Percentiles rank a stretch among this genome's conserved stretches.
Conservation (phyloP, 2,888 invertebrate genomes). For the Caenorhabditis sulstoni region DNA sequence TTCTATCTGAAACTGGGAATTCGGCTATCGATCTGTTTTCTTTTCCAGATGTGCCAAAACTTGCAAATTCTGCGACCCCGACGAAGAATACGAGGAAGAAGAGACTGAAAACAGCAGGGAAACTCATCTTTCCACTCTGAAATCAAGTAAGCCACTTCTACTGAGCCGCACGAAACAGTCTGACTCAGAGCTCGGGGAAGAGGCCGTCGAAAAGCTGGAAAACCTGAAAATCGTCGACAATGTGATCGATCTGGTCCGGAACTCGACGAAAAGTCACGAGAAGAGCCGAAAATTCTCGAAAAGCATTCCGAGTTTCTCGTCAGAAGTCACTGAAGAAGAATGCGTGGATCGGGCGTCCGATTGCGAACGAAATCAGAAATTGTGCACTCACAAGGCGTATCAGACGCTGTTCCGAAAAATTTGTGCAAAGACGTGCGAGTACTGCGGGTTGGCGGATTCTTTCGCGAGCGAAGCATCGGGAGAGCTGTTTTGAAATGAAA, state of each 20-base stretch:
- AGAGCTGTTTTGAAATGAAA: constrained; percentile 14
- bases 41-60: constrained; percentile 51
- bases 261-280: not conserved
- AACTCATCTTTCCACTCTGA: constrained; percentile 25
- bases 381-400: constrained; percentile 45
- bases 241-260: constrained; percentile 30
- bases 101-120: constrained; percentile 45
- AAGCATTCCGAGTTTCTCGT: not conserved
- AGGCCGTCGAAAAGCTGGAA: constrained; percentile 44
- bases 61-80: constrained; percentile 51
- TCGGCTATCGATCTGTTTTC: not conserved
- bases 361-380: constrained; percentile 37
- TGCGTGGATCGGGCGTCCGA: constrained; percentile 46
- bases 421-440: constrained; percentile 54
- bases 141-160: constrained; percentile 20
- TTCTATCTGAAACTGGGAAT: too few species aligned
- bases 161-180: not conserved
- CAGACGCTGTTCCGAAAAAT: constrained; percentile 33
- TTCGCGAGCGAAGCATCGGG: constrained; percentile 19
- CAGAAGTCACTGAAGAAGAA: constrained; percentile 17
- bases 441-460: constrained; percentile 39
- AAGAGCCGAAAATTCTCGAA: constrained; percentile 20
- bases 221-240: constrained; percentile 45
- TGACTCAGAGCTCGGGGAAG: constrained; percentile 45
- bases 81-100: constrained; percentile 45